Base-by-base conservation (phyloP, 2,113 vertebrate species). In the Corythaeola cristata region DNA sequence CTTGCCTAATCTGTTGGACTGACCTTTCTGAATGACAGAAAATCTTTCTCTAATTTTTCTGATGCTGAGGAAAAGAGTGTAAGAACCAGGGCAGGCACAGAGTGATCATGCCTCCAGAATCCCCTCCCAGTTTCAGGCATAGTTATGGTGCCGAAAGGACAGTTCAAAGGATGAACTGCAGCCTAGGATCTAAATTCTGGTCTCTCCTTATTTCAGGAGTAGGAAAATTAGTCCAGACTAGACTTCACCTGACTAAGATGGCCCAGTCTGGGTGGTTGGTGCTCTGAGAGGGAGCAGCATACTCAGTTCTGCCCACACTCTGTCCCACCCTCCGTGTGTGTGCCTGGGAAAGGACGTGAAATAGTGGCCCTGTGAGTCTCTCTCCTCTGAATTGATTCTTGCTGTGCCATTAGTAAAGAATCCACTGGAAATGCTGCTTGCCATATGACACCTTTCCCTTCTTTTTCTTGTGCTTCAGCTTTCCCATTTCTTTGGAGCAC, bases 241-340 rank as follows among this genome's bases (percentile, higher is more conserved):
- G 37, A 53, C 8, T 76, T 76, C 12, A 15, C 7, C 27, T 62
- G n/a, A 19, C 35, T 81, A 27, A 80, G 6, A 44, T 22, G n/a
- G 30, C 22, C 18, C n/a, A 44, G 11, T 6, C 6, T 17, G 30
- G 3, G 18, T 72, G 67, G 20, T 19, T 80, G 39, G 18, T 64
- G 15, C 10, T 35, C 44, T 35, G 30, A 63, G 9, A 5, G 8
- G 12, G 16, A 72, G 19, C 0, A 3, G 41, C 1, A 1, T 23
- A 14, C 12, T 74, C 35, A 33, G 35, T 49, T 78, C 52, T 89
- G 49, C 9, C 33, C 11, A 8, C 33, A 39, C 15, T 55, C 37
- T 74, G 10, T 60, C 15, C 26, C 27, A 50, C 2, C 1, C 15
- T 4, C 6, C 2, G 0, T 8, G 32, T 33, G 32, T 33, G 26